phyloP scores from a whole-genome alignment of 2,888 invertebrate species.

The Suillia variegata region DNA sequence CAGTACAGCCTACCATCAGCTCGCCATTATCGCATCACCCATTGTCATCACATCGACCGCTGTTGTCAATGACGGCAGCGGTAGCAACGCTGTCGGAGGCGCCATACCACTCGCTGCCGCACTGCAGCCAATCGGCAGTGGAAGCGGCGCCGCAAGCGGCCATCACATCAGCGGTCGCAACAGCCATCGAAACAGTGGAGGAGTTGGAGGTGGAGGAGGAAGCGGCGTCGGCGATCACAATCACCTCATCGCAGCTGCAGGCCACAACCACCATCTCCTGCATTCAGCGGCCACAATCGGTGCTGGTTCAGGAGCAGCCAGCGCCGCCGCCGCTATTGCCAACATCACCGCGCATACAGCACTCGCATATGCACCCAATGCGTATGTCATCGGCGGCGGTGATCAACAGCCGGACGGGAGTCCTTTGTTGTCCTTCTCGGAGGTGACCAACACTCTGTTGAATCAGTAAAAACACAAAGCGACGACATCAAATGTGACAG shows the following conservation, averaged over 20 bases:
- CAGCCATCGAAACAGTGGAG: constrained; percentile 29
- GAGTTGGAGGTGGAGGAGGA: neutral
- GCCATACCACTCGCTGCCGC: constrained; percentile 32
- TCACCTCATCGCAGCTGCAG: constrained; percentile 28
- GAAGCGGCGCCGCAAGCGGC: constrained; percentile 30
- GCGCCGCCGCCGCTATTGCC: constrained; percentile 42
- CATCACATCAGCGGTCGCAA: constrained; percentile 23
- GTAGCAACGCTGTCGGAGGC: constrained; percentile 21
- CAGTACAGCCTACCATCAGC: constrained; percentile 41
- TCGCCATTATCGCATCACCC: constrained; percentile 50
- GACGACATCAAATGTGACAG: too few species aligned
- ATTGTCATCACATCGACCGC: constrained; percentile 41
- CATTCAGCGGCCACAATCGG: constrained; percentile 38
- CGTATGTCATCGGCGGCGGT: constrained; percentile 49
- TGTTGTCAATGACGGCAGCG: constrained; percentile 33
- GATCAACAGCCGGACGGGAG: constrained; percentile 66
- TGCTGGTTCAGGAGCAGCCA: constrained; percentile 43
- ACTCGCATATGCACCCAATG: constrained; percentile 63
- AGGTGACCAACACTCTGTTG: constrained; percentile 77
- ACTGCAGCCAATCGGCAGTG: constrained; percentile 34
- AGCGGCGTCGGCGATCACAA: constrained; percentile 14
- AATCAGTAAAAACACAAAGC: constrained; percentile 64
- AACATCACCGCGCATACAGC: constrained; percentile 61
- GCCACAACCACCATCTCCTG: constrained; percentile 27
- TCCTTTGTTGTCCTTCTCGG: constrained; percentile 77